A percentile compares a stretch with the other conserved stretches of the same genome.
Conservation (phyloP, 2,113 vertebrate species). For the Mystacornis crossleyi region DNA sequence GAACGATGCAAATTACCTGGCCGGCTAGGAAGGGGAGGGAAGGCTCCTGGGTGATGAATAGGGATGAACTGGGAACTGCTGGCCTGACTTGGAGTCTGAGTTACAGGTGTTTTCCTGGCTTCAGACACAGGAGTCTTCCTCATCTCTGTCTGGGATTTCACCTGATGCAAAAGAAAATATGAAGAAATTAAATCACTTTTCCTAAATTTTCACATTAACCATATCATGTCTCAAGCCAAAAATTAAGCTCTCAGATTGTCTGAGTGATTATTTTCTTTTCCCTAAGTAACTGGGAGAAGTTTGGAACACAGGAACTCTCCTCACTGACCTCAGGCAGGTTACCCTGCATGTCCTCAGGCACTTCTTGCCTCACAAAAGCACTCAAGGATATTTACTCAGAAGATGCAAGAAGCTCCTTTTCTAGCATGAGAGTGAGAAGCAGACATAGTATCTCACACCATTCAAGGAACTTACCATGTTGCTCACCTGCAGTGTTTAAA, state of each 20-base stretch:
- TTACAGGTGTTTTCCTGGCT: slow-evolving; percentile 91
- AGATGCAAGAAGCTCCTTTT: background rate
- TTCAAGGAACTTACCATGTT: background rate
- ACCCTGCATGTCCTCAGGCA: background rate
- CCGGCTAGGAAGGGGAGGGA: slow-evolving; percentile 93
- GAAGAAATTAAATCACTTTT: background rate
- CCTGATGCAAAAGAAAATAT: slow-evolving; percentile 71
- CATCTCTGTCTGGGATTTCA: slow-evolving; percentile 89
- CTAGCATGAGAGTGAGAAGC: background rate
- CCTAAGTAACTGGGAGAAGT: background rate
- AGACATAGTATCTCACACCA: background rate
- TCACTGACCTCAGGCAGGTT: background rate
- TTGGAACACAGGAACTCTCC: background rate
- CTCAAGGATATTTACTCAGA: background rate
- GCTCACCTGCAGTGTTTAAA: background rate
- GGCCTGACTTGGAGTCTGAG: slow-evolving; percentile 85
- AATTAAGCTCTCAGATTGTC: background rate
- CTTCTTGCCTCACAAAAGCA: background rate
- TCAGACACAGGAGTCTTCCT: slow-evolving; percentile 95
- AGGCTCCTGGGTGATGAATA: slow-evolving; percentile 95
- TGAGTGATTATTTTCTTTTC: background rate
- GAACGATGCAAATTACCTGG: slow-evolving; percentile 75
- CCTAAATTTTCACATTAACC: background rate
- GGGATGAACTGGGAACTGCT: slow-evolving; percentile 96
- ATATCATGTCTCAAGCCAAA: background rate